These are phyloP conservation scores for Euwallacea fornicatus DNA, from an alignment of 1,140 invertebrate genomes.

Conservation along the genomic window DNA sequence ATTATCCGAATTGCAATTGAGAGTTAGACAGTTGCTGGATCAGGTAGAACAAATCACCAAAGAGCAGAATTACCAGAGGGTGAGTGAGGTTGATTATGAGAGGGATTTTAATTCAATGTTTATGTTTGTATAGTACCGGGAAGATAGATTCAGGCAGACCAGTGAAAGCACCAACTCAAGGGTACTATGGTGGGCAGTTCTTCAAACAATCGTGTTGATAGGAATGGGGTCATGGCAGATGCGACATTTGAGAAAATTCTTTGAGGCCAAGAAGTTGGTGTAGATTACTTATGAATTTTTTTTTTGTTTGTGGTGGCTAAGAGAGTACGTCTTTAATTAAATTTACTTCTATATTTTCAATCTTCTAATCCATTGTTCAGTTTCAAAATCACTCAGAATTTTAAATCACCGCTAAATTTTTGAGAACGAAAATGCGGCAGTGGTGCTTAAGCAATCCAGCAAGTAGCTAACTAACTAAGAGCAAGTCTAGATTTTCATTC, in stretches of 20 bases:
- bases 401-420: too few relatives aligned
- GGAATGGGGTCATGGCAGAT: slow-evolving; percentile 98
- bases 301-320: background rate
- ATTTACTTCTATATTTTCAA: background rate
- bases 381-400: too few relatives aligned
- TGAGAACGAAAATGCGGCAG: too few relatives aligned
- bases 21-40: slow-evolving; percentile 93
- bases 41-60: slow-evolving; percentile 99
- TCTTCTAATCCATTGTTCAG: too few relatives aligned
- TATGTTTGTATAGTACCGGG: slow-evolving; percentile 77
- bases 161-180: slow-evolving; percentile 97
- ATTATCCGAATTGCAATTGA: slow-evolving; percentile 90
- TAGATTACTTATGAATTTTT: slow-evolving; percentile 57
- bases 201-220: slow-evolving; percentile 88
- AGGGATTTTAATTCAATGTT: background rate
- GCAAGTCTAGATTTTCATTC: too few relatives aligned
- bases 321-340: background rate
- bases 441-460: too few relatives aligned
- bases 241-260: slow-evolving; percentile 98
- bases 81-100: slow-evolving; percentile 54
- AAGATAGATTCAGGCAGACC: slow-evolving; percentile 95
- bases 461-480: too few relatives aligned
- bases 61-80: slow-evolving; percentile 99
- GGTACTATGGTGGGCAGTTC: slow-evolving; percentile 97
- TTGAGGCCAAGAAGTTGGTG: slow-evolving; percentile 99